Evolutionary conservation across 2,888 invertebrate species (phyloP), one percentile per base, ranked within the genome.

Genomic region (Pachydiplax longipennis): DNA sequence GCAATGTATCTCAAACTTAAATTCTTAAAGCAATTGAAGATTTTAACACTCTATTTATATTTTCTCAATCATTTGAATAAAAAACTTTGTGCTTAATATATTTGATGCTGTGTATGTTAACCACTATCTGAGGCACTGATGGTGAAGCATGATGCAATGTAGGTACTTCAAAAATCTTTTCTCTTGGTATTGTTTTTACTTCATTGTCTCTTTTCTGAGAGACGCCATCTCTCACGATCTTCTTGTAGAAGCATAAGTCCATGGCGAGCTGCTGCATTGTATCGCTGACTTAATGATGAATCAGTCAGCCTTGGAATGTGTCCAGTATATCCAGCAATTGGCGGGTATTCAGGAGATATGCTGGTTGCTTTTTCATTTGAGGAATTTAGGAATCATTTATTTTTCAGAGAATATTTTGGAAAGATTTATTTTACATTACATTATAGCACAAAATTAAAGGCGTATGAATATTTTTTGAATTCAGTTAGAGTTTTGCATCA

Each of bases 311-410:
- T 95, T 5, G 96, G 96, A 91, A 97, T 96, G 93, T 96, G 96
- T 5, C 96, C 97, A 0, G 97, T 96, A 93, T 97, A 96, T 13
- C 97, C 96, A 0, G 96, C 96, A 92, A 96, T 96, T 25, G 96
- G 96, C 35, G 96, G 96, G 92, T 95, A 95, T 93, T 96, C 96
- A 0, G 96, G 95, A 12, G 96, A 96, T 92, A 95, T 95, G 93
- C 48, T 90, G 87, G 73, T 90, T 80, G 81, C 58, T 91, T 81
- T 80, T 80, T 80, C 37, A 73, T 31, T 48, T 90, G 81, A 65
- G 40, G 91, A 91, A 90, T 92, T 91, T 81, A 91, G 91, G n/a
- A 61, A 44, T 12, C 18, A 44, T 53, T 73, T 48, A 18, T 58
- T 61, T 58, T 82, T 73, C 91, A 81, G 65, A 80, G 40, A 91